Evolutionary conservation across 1,140 invertebrate species (phyloP).

Genomic region (Dysdera silvatica): DNA sequence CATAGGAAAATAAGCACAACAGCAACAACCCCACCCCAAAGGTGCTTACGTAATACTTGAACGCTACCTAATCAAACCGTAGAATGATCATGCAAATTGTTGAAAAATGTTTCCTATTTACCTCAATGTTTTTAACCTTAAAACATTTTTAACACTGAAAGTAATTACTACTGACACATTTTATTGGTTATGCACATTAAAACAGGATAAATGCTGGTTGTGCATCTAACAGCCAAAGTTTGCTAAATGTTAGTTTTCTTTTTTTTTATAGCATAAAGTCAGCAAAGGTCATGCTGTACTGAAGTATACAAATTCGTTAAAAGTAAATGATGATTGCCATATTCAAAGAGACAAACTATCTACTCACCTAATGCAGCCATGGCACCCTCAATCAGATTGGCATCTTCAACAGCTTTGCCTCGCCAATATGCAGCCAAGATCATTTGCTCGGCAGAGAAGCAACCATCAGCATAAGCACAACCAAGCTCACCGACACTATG

Average conservation of each 20-base stretch:
- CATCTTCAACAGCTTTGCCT: slow-evolving; percentile 74
- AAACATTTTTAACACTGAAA: no score
- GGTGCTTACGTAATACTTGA: no score
- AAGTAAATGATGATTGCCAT: not conserved
- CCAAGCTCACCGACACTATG: slow-evolving; percentile 92
- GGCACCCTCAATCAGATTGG: slow-evolving; percentile 59
- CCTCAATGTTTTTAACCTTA: no score
- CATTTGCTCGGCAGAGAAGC: slow-evolving; percentile 84
- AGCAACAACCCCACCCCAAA: no score
- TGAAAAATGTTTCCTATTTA: no score
- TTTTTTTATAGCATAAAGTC: not conserved
- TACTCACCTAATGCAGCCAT: slow-evolving; percentile 69
- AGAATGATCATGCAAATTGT: no score
- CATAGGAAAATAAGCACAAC: no score
- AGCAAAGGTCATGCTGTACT: not conserved
- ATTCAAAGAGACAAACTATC: not conserved
- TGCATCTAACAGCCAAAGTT: not conserved
- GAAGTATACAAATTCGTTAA: no score
- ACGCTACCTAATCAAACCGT: no score
- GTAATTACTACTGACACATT: no score
- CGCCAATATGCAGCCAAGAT: slow-evolving; percentile 85
- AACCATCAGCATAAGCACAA: slow-evolving; percentile 94
- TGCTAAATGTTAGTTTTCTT: not conserved
- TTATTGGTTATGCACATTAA: not conserved
- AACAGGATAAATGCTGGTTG: not conserved